Evolutionary conservation across 30 jellyfish, hydroid and myxozoan genomes (phyloP).

Genomic region (Turritopsis rubra): DNA sequence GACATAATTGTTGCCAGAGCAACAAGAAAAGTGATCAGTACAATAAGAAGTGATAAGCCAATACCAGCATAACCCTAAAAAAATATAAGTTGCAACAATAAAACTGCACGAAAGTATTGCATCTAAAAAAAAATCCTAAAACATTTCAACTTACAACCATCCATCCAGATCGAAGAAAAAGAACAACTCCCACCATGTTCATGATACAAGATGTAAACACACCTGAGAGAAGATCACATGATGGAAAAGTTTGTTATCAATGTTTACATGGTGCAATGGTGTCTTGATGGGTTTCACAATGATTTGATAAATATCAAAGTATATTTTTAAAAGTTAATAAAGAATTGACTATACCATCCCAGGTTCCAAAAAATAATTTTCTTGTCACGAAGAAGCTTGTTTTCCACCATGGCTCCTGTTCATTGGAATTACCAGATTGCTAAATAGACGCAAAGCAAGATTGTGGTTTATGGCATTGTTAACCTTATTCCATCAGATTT

Average conservation of each 20-base stretch:
- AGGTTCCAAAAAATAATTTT: conserved; percentile 75
- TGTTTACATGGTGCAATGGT: too few relatives aligned
- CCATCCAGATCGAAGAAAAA: conserved; percentile 92
- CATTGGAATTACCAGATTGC: conserved; percentile 3
- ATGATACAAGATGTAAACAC: conserved; percentile 88
- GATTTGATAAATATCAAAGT: not conserved
- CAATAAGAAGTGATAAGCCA: conserved; percentile 75
- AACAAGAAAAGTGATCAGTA: conserved; percentile 49
- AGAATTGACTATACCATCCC: conserved; percentile 77
- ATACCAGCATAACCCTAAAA: conserved; percentile 94
- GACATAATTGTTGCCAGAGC: conserved; percentile 96
- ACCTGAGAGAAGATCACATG: conserved; percentile 35
- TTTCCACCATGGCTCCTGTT: conserved; percentile 94
- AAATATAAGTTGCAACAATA: not conserved
- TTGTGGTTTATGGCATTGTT: not conserved
- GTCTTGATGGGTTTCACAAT: too few relatives aligned
- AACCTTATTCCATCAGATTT: too few relatives aligned
- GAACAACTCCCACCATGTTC: conserved; percentile 91
- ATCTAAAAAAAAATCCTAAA: not conserved
- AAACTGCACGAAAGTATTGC: not conserved
- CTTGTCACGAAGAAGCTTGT: conserved; percentile 68
- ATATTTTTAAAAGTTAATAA: too few relatives aligned
- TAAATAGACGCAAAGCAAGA: not conserved
- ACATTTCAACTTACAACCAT: conserved; percentile 70
- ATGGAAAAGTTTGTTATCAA: not conserved